Base-by-base conservation (phyloP, 2,888 invertebrate genomes). In the Creontiades dilutus region DNA sequence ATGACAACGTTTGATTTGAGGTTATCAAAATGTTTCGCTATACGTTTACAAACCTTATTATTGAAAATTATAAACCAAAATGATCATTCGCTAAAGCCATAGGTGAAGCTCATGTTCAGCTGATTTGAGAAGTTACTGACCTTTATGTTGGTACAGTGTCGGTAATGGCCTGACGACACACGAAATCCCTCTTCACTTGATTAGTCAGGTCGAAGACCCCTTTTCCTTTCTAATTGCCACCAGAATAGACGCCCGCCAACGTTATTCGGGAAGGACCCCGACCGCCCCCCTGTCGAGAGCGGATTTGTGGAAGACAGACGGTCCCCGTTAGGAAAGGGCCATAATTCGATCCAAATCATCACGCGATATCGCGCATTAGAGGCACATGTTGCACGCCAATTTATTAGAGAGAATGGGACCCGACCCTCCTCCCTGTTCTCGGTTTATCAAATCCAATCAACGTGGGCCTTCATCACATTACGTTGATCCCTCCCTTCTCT, bases 341-440 rank as follows among this genome's bases (percentile, higher is more conserved):
- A 86, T 86, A 86, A 86, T 86, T 86, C 86, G 86, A 86, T 86
- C 86, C 86, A 86, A 86, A 86, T 86, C 86, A 86, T 86, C 86
- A 86, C 86, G 86, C 86, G 86, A 86, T 86, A 86, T 76, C 68
- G 75, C 86, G 86, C 86, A 86, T 86, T 86, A 68, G 86, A 76
- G 68, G 86, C 86, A 86, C 86, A 86, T 86, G 86, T 86, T 86
- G 86, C 86, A 86, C 86, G 86, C 86, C 86, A 86, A 86, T 86
- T 86, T 86, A 86, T 86, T 86, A 86, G 86, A 86, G 86, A 86
- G 86, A 86, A 86, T 86, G 48, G 86, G 48, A 7, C 46, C 68
- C 46, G 13, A 12, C 46, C 75, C 75, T 85, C 57, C 52, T 23
- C 55, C 19, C 37, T 48, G 61, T 68, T 28, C 75, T 68, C 75